A percentile compares a stretch with the other conserved stretches of the same genome.
Evolutionary conservation across 2,113 vertebrate genomes (phyloP).

Genomic region (Dromaius novaehollandiae): DNA sequence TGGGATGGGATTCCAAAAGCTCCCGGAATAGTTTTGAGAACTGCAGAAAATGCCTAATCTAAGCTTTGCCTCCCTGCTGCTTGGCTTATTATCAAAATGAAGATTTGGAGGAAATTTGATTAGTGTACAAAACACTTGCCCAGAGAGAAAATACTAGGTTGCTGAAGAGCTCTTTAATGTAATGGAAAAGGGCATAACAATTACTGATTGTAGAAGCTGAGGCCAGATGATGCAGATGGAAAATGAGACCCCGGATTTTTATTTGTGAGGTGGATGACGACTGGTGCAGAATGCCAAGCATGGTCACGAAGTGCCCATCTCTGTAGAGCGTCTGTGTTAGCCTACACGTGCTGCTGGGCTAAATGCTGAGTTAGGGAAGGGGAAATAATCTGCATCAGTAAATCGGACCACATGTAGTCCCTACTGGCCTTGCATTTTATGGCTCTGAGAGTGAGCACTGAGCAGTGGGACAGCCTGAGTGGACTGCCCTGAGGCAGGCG

Average conservation of each 20-base stretch:
- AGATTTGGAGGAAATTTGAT: slow-evolving; percentile 31
- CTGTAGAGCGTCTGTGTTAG: accelerated
- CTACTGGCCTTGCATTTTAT: not conserved
- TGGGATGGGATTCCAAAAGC: not conserved
- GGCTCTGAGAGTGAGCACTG: not conserved
- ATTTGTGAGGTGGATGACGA: not conserved
- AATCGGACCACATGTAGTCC: not conserved
- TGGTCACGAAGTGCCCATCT: not conserved
- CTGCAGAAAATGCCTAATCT: not conserved
- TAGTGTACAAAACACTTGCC: slow-evolving; percentile 15
- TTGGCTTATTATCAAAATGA: slow-evolving; percentile 15
- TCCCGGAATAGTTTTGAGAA: not conserved
- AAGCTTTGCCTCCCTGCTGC: slow-evolving; percentile 5
- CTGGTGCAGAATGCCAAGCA: not conserved
- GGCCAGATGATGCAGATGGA: not conserved
- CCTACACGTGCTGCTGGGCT: not conserved
- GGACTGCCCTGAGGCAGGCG: not conserved
- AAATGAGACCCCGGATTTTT: not conserved
- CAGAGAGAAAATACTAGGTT: slow-evolving; percentile 31
- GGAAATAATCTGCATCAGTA: not conserved
- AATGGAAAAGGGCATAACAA: slow-evolving; percentile 9
- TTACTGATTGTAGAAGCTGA: not conserved
- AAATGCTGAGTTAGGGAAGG: not conserved
- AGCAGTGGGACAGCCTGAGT: not conserved
- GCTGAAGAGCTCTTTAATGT: slow-evolving; percentile 47